A percentile compares a stretch with the other conserved stretches of the same genome.
Evolutionary conservation across 1,140 invertebrate genomes (phyloP).

Genomic region (Calliopsis andreniformis): DNA sequence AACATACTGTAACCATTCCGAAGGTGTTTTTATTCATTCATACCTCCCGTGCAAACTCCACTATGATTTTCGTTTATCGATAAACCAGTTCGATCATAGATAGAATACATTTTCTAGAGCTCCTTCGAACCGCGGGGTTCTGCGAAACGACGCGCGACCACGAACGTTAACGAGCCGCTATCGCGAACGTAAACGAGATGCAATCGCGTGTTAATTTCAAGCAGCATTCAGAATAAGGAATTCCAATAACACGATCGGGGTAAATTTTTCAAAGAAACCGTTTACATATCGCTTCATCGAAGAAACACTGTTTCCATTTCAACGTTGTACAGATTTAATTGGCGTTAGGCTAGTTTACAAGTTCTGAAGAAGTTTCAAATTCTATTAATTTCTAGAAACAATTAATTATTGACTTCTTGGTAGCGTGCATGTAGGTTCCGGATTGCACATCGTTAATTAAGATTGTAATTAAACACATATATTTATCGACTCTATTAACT

Average conservation of each 20-base stretch:
- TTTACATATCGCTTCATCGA: conserved; percentile 32
- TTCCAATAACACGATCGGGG: conserved; percentile 25
- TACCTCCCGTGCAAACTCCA: conserved; percentile 26
- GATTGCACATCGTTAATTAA: too few relatives aligned
- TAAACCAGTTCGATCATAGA: conserved; percentile 61
- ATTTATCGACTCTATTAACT: too few relatives aligned
- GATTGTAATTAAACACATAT: too few relatives aligned
- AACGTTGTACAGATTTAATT: conserved; percentile 18
- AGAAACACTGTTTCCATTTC: neutral
- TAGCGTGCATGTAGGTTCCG: too few relatives aligned
- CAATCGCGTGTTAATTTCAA: conserved; percentile 53
- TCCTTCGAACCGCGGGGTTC: conserved; percentile 29
- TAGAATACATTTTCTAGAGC: conserved; percentile 17
- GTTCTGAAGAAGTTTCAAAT: neutral
- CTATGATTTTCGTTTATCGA: conserved; percentile 56
- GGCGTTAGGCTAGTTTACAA: neutral
- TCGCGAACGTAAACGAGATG: conserved; percentile 53
- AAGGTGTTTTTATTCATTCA: conserved; percentile 35
- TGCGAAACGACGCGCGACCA: conserved; percentile 22
- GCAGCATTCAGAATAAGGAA: conserved; percentile 27
- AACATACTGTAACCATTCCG: conserved; percentile 11
- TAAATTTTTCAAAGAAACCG: neutral
- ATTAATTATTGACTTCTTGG: too few relatives aligned
- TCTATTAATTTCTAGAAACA: too few relatives aligned
- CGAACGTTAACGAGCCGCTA: conserved; percentile 7